Conservation (phyloP, 2,797 vertebrate genomes). For the Picus viridis region DNA sequence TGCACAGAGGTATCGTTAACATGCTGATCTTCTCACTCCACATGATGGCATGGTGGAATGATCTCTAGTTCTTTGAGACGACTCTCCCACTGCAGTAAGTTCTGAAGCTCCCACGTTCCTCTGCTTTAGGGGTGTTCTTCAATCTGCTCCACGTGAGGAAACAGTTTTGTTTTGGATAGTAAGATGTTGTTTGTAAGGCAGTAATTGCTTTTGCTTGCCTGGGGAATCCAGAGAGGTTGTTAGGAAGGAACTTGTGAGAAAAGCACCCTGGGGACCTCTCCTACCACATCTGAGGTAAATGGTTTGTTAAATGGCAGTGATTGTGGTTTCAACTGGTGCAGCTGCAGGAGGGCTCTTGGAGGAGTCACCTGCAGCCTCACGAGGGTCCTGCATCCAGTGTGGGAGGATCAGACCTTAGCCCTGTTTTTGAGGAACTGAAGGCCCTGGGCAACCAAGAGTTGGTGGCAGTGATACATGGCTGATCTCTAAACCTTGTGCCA, state of each 20-base stretch:
- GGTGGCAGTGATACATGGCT: background rate
- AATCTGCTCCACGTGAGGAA: background rate
- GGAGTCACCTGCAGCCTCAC: background rate
- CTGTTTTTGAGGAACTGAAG: background rate
- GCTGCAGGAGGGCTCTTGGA: background rate
- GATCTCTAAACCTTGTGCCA: background rate
- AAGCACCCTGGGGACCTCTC: background rate
- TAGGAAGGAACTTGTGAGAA: slow-evolving; percentile 32
- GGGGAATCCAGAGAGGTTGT: background rate
- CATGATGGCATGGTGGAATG: background rate
- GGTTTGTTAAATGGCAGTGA: background rate
- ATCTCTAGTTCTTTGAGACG: background rate
- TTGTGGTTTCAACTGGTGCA: background rate
- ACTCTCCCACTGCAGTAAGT: background rate
- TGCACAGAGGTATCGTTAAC: background rate
- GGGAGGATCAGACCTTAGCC: background rate
- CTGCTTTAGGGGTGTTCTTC: background rate
- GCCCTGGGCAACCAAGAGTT: background rate
- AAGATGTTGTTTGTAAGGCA: background rate
- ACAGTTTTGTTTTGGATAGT: background rate
- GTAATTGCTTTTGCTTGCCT: slow-evolving; percentile 22
- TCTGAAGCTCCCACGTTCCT: background rate
- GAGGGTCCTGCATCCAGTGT: background rate
- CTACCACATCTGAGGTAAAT: slow-evolving; percentile 8
- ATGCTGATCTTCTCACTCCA: background rate